Evolutionary conservation across 2,888 invertebrate genomes (phyloP), one percentile per base, ranked within the genome.

Genomic region (Clivina fossor): DNA sequence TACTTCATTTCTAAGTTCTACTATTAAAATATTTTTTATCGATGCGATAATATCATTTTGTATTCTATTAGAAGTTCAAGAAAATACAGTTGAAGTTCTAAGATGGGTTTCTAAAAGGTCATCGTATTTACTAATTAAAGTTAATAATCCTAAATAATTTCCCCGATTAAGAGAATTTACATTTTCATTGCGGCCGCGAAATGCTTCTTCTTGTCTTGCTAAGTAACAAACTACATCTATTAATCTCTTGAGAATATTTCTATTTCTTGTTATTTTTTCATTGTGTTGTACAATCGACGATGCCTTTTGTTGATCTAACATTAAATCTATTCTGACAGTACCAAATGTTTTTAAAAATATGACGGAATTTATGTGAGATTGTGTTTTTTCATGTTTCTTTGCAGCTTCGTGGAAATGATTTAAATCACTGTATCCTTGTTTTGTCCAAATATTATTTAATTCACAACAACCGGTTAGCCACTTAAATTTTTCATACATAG

Each of bases 51-150:
- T n/a, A n/a, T n/a, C 63, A 4, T 32, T 18, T 60, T 67, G 63
- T 37, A 65, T 66, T 37, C 48, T 43, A 49, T 58, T 62, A 18
- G 64, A 66, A 24, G 59, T 59, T 2, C 60, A 63, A 18, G 49
- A 49, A 63, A 66, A 67, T 9, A 63, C 63, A 8, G 56, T 62
- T 5, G 60, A 40, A 26, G 41, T 56, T 40, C 64, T 56, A 44
- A 65, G 57, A 63, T 65, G 63, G 26, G 44, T 58, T 53, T 51
- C 56, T 40, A 65, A 59, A 19, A 28, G 28, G 13, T 32, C 22
- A 30, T 61, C 63, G 50, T 60, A 60, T 55, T 60, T 60, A n/a
- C 58, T 48, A 19, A 65, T 54, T 51, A 63, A 37, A 33, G 57
- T 15, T 18, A 58, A 56, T 13, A 38, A 35, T 48, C 58, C 59